Evolutionary conservation across 1,140 invertebrate species (phyloP).

Genomic region (Chrysomallon squamiferum): DNA sequence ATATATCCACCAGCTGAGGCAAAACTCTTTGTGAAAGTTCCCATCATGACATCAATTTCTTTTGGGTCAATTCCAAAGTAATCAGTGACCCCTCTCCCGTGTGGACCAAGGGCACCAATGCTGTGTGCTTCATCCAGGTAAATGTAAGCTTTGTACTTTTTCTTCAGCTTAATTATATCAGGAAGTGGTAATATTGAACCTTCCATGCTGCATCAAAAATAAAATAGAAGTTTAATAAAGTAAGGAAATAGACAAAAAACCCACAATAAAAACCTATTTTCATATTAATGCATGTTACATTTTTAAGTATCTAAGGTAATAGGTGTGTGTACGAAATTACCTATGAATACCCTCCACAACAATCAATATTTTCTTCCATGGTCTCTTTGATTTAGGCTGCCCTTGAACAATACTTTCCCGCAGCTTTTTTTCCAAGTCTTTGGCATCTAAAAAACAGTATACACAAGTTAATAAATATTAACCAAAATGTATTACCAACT

Average conservation of each 20-base stretch:
- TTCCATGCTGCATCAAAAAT: constrained; percentile 83
- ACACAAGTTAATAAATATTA: no score
- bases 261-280: no score
- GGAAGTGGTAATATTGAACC: constrained; percentile 90
- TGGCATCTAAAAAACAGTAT: constrained; percentile 78
- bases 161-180: constrained; percentile 88
- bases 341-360: constrained; percentile 91
- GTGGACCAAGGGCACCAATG: constrained; percentile 87
- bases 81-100: constrained; percentile 87
- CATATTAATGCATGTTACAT: no score
- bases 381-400: constrained; percentile 76
- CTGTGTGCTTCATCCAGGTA: constrained; percentile 97
- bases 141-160: constrained; percentile 89
- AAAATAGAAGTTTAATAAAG: no score
- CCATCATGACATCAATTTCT: constrained; percentile 97
- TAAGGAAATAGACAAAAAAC: no score
- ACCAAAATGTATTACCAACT: no score
- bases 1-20: constrained; percentile 96
- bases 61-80: constrained; percentile 81
- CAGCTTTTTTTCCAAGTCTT: constrained; percentile 82
- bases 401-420: constrained; percentile 81
- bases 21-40: constrained; percentile 94
- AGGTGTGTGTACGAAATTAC: no score
- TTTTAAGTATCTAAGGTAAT: no score
- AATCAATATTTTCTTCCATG: constrained; percentile 93